Conservation (phyloP, 2,797 vertebrate genomes). For the Pangasius larnaudii region DNA sequence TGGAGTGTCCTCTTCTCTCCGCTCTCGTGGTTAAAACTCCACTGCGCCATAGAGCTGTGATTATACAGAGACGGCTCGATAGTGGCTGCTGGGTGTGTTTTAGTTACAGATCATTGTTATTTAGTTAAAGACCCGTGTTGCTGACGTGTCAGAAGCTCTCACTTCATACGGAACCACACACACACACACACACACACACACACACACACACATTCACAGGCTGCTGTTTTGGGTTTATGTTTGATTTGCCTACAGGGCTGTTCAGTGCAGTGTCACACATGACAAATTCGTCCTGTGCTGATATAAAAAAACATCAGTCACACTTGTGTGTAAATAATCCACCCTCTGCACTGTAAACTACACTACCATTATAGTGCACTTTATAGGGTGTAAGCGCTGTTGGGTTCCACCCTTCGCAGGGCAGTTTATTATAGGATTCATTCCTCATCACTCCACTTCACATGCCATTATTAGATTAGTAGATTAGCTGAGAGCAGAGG, state of each 20-base stretch:
- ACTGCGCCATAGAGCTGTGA: background rate
- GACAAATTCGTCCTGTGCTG: no score
- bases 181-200: constrained; percentile 2
- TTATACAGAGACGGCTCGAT: background rate
- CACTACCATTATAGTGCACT: background rate
- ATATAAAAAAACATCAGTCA: background rate
- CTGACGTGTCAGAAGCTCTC: background rate
- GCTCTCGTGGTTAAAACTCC: background rate
- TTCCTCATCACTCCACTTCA: background rate
- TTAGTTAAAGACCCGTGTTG: no score
- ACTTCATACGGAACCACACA: background rate
- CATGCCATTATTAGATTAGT: background rate
- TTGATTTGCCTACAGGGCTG: background rate
- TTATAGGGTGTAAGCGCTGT: background rate
- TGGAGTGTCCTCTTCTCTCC: background rate
- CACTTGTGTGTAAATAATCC: background rate
- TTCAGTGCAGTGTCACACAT: background rate
- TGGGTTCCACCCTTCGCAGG: background rate
- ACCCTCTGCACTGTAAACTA: background rate
- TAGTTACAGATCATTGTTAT: background rate
- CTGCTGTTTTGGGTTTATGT: background rate
- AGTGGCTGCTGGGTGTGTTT: background rate
- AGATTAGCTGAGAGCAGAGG: background rate
- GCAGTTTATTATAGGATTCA: constrained; percentile 4
- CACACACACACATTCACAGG: background rate